Evolutionary conservation across 2,113 vertebrate species (phyloP).

Genomic region (Corydoras sp.): DNA sequence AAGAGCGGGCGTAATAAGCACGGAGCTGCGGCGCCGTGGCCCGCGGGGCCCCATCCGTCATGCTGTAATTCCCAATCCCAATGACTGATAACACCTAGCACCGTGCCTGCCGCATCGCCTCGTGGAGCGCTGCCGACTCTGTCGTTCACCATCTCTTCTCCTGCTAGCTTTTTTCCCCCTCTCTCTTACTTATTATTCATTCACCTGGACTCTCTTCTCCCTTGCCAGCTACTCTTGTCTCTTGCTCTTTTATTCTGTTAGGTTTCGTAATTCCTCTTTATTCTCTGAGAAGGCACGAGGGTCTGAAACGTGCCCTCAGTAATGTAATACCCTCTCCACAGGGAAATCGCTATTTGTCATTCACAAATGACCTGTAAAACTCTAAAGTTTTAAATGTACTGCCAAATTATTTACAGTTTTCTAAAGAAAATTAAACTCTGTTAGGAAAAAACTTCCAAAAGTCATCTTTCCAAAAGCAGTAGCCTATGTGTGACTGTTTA

Average conservation of each 20-base stretch:
- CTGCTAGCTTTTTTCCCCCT: conserved; percentile 14
- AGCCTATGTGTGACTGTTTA: no score
- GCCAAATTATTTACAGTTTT: no score
- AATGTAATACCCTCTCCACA: conserved; percentile 27
- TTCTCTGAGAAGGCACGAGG: conserved; percentile 25
- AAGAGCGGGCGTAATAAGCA: conserved; percentile 85
- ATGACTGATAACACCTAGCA: conserved; percentile 85
- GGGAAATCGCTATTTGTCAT: conserved; percentile 28
- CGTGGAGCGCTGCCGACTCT: conserved; percentile 50
- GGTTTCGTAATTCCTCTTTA: neutral
- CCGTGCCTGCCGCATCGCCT: conserved; percentile 59
- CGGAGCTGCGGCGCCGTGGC: conserved; percentile 66
- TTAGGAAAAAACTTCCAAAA: no score
- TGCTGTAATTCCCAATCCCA: conserved; percentile 83
- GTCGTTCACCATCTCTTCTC: conserved; percentile 30
- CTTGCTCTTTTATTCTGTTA: conserved; percentile 2
- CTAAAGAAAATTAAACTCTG: no score
- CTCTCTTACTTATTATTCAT: conserved; percentile 31
- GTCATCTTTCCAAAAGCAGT: no score
- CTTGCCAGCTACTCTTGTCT: conserved; percentile 38
- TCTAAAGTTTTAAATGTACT: no score
- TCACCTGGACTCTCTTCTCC: conserved; percentile 42
- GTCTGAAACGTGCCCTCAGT: conserved; percentile 11
- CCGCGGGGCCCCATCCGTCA: conserved; percentile 89
- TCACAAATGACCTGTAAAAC: conserved; percentile 19